Base-by-base conservation (phyloP, 2,888 invertebrate genomes). In the Cataglyphis altisquamis region DNA sequence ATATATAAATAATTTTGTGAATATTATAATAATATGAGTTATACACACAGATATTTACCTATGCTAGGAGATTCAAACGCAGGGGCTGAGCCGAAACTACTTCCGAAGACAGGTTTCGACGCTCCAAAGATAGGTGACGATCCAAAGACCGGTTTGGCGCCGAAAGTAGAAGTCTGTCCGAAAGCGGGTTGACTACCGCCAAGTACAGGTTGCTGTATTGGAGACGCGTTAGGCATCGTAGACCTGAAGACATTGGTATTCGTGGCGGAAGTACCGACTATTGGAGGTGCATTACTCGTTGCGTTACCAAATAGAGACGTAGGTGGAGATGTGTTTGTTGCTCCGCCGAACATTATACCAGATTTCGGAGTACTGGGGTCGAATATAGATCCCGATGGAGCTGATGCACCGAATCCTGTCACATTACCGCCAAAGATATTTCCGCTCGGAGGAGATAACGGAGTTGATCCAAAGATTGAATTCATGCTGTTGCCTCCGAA, bases 91-190 rank as follows among this genome's bases (percentile, higher is more conserved):
- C 91, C 92, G 80, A 94, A 94, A 15, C 90, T 86, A 39, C 64
- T 39, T n/a, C 92, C 91, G 29, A 94, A 94, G 15, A 90, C 90
- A 0, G 91, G 87, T 83, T 92, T 93, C 0, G 90, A 77, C 9
- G 86, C 77, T 5, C 92, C 93, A 63, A 94, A 94, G 3, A 91
- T 88, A 18, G 89, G 41, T 10, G 90, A 74, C 6, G 91, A 86
- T 10, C 94, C 94, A 74, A 94, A 94, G 2, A 92, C 90, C 12
- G 94, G 91, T 80, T 93, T 93, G 0, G 90, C 60, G 6, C 93
- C 93, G 82, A 95, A 94, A 3, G 92, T 74, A 0, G 94, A 82
- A 45, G 92, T 36, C 52, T 93, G 93, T 10, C 94, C 93, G 48
- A 94, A 94, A 0, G 89, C 86, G 0, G 93, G 68, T 32, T 86